Evolutionary conservation across 1,140 invertebrate species (phyloP).

Genomic region (Scaptodrosophila lebanonensis): DNA sequence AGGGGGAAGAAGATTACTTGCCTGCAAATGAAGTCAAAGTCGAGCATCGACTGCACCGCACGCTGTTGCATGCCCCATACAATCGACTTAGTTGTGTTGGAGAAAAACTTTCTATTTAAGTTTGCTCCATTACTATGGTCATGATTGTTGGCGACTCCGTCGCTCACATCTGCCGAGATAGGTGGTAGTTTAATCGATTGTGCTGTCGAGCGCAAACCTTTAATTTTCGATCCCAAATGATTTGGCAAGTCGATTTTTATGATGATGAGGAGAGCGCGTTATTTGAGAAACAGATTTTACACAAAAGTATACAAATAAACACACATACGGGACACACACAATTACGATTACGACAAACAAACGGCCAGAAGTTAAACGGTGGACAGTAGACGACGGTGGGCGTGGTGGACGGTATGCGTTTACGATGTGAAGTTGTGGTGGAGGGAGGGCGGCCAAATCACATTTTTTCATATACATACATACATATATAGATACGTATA

Average conservation of each 20-base stretch:
- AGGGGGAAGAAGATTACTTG: too few relatives aligned
- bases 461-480: constrained; percentile 13
- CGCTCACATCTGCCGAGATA: constrained; percentile 73
- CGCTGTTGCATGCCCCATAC: constrained; percentile 99
- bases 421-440: constrained; percentile 32
- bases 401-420: constrained; percentile 29
- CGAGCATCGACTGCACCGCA: constrained; percentile 98
- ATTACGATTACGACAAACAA: constrained; percentile 29
- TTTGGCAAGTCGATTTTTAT: constrained; percentile 44
- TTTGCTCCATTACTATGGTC: constrained; percentile 50
- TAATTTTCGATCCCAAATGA: constrained; percentile 64
- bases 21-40: constrained; percentile 99
- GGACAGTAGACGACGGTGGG: constrained; percentile 18
- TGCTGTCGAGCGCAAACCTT: constrained; percentile 70
- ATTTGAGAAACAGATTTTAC: constrained; percentile 51
- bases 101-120: constrained; percentile 83
- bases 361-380: too few relatives aligned
- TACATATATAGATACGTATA: constrained; percentile 17
- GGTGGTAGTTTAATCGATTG: constrained; percentile 77
- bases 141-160: constrained; percentile 30
- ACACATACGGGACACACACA: constrained; percentile 30
- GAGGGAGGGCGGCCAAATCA: background rate
- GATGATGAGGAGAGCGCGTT: constrained; percentile 55
- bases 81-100: constrained; percentile 92
- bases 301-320: constrained; percentile 41